Percentiles rank a stretch among this genome's conserved stretches.
These are phyloP conservation scores for Pseudochaenichthys georgianus DNA, from an alignment of 2,797 vertebrate species.

Conservation along the genomic window DNA sequence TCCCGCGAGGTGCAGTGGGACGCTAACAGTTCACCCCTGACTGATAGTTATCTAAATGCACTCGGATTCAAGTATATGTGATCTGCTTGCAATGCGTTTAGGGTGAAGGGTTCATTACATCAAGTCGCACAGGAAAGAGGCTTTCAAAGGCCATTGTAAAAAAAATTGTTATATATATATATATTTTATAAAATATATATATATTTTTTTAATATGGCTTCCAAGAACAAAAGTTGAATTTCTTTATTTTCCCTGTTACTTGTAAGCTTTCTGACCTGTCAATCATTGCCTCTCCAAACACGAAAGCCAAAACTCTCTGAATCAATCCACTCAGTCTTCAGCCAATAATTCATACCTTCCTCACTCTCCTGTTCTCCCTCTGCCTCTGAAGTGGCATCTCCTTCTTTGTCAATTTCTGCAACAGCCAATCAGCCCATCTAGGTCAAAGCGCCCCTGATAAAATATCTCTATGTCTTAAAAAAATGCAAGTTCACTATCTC, in stretches of 20 bases:
- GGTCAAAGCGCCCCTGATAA: slow-evolving; percentile 10
- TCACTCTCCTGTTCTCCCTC: background rate
- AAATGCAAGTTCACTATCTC: background rate
- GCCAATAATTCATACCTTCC: slow-evolving; percentile 22
- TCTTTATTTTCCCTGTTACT: slow-evolving; percentile 15
- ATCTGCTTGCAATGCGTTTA: background rate
- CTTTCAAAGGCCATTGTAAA: background rate
- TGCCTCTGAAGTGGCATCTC: background rate
- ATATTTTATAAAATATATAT: too few relatives aligned
- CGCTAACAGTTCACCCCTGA: background rate
- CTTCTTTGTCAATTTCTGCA: slow-evolving; percentile 8
- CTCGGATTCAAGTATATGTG: slow-evolving; percentile 12
- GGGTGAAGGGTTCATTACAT: background rate
- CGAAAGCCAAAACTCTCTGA: slow-evolving; percentile 19
- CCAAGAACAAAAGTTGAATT: slow-evolving; percentile 12
- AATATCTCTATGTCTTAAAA: background rate
- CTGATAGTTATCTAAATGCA: slow-evolving; percentile 26
- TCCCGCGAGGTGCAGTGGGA: too few relatives aligned
- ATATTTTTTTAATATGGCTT: background rate
- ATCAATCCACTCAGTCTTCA: slow-evolving; percentile 30
- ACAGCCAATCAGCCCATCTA: background rate
- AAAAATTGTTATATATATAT: too few relatives aligned
- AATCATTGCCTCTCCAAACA: slow-evolving; percentile 14
- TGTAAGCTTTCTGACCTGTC: slow-evolving; percentile 19
- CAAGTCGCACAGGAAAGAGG: background rate